These are phyloP conservation scores for Bombus cullumanus DNA, from an alignment of 1,140 invertebrate genomes.

Conservation along the genomic window DNA sequence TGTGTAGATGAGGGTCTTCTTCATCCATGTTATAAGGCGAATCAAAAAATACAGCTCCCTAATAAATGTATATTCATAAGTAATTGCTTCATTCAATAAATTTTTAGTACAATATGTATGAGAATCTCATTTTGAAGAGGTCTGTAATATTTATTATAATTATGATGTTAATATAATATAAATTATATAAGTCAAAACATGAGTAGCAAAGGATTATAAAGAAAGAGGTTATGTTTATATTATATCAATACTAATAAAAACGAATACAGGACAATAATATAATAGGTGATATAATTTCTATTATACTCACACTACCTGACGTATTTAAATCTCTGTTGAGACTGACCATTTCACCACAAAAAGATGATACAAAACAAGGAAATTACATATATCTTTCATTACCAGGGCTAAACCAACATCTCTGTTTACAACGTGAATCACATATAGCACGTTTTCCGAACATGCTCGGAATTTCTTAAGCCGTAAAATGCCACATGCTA, in stretches of 20 bases:
- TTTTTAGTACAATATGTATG: neutral
- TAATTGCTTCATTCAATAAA: too few relatives aligned
- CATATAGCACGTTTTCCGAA: neutral
- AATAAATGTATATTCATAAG: slow-evolving; percentile 19
- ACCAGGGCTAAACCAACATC: neutral
- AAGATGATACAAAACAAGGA: neutral
- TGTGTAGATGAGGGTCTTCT: slow-evolving; percentile 82
- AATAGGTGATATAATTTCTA: neutral
- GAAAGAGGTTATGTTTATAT: slow-evolving; percentile 54
- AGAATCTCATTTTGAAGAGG: neutral
- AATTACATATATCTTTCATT: neutral
- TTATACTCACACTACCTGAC: slow-evolving; percentile 73
- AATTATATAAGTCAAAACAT: neutral
- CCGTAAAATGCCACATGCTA: neutral
- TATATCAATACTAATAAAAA: neutral
- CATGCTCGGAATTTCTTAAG: neutral
- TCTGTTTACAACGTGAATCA: neutral
- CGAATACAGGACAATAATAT: neutral
- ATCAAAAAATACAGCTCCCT: slow-evolving; percentile 85
- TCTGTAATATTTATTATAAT: neutral
- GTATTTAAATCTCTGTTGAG: slow-evolving; percentile 70
- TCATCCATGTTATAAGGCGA: slow-evolving; percentile 84
- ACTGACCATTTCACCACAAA: slow-evolving; percentile 71
- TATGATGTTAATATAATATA: neutral
- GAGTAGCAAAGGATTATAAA: too few relatives aligned